Evolutionary conservation across 2,888 invertebrate genomes (phyloP), one percentile per base, ranked within the genome.

Genomic region (Podotricha telesiphe): DNA sequence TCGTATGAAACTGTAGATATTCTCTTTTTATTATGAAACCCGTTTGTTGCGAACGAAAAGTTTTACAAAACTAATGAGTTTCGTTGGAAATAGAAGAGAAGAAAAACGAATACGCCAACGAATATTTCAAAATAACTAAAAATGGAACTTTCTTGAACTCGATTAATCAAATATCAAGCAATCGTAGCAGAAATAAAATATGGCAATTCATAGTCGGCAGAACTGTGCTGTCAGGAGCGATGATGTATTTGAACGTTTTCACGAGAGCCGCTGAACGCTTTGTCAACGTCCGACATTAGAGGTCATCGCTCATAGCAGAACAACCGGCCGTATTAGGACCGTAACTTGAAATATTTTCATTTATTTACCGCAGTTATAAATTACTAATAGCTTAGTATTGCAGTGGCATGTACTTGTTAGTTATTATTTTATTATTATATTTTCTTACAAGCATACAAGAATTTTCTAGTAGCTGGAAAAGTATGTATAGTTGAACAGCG

Each of bases 191-290:
- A 90, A 91, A 90, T 91, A 91, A 91, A 91, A 91, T 91, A 91
- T 90, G 85, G 90, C 88, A 86, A 87, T 89, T 86, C 86, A 84
- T 86, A 87, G 82, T 86, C 84, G 83, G 80, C 86, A 86, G 88
- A 87, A 88, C 82, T 83, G 81, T 80, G 84, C 88, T 91, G 91
- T 90, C 91, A 89, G 78, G 77, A 75, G 76, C 80, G 84, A 92
- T 92, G 92, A 93, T 93, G 92, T 91, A 93, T 92, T 89, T 88
- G 91, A 91, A 82, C 91, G 91, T 91, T 92, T 92, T 91, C 91
- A 90, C 87, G 88, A 86, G 83, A 84, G 84, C 84, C 85, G 84
- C 81, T 78, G 79, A 80, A 84, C 88, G 89, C 90, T 92, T 91
- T 92, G 91, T 92, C 92, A 93, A 92, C 85, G 92, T 93, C 90